phyloP scores from a whole-genome alignment of 2,888 invertebrate species.

The Erebia ligea region DNA sequence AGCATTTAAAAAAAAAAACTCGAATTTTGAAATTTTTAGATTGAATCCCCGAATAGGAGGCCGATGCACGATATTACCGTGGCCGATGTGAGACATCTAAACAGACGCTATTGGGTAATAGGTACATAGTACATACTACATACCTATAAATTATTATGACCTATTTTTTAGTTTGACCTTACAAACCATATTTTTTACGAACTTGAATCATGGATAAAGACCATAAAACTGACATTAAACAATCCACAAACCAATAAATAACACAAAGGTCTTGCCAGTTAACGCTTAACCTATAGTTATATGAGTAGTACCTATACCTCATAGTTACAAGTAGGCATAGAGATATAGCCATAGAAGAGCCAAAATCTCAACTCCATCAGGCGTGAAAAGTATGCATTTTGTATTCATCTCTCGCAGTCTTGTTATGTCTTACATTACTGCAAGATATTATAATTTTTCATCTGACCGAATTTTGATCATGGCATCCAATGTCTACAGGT shows the following conservation, averaged over 20 bases:
- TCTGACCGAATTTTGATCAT: too few relatives aligned
- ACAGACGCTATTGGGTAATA: too few relatives aligned
- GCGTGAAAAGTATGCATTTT: too few relatives aligned
- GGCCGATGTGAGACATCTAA: too few relatives aligned
- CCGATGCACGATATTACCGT: too few relatives aligned
- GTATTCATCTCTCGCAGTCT: too few relatives aligned
- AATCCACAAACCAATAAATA: constrained; percentile 3
- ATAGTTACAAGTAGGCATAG: background rate
- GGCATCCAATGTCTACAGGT: too few relatives aligned
- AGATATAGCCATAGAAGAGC: background rate
- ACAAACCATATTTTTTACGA: background rate
- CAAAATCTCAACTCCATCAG: background rate
- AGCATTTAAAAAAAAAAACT: too few relatives aligned
- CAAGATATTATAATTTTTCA: too few relatives aligned
- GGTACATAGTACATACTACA: background rate
- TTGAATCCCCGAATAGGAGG: too few relatives aligned
- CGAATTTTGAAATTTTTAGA: too few relatives aligned
- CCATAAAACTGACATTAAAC: constrained; percentile 9
- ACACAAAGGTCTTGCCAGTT: constrained; percentile 4
- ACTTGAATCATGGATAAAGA: background rate
- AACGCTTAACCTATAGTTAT: background rate
- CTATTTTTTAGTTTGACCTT: background rate
- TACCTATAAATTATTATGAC: background rate
- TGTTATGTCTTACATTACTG: too few relatives aligned
- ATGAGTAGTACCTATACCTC: background rate